Conservation (phyloP, 2,113 vertebrate genomes). For the Calidris pygmaea region DNA sequence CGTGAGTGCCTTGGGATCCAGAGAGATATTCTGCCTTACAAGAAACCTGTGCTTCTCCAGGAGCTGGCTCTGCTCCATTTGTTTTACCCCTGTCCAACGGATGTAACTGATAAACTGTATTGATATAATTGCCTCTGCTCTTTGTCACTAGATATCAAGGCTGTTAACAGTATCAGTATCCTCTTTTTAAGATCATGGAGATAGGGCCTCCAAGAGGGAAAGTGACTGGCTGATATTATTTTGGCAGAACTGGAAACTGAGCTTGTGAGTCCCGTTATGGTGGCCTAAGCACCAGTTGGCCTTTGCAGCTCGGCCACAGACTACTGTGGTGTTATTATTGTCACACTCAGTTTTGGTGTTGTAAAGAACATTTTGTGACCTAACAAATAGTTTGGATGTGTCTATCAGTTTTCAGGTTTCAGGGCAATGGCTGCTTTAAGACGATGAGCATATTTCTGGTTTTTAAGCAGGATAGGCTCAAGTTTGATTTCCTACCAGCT, state of each 20-base stretch:
- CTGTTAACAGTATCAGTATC: neutral
- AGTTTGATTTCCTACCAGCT: neutral
- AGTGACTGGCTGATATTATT: neutral
- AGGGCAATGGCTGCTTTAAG: neutral
- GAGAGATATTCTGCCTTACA: neutral
- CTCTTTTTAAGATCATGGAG: neutral
- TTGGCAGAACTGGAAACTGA: neutral
- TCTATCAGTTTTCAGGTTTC: neutral
- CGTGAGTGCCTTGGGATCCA: neutral
- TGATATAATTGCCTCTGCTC: neutral
- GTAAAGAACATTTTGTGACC: neutral
- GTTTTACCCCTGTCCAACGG: neutral
- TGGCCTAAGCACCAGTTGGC: neutral
- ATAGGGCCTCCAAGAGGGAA: neutral
- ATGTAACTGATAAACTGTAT: neutral
- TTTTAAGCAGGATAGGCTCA: neutral
- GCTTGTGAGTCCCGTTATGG: no score
- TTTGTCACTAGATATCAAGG: neutral
- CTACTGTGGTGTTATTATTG: neutral
- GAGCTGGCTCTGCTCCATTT: neutral
- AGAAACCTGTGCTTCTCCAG: neutral
- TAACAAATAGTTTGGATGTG: neutral
- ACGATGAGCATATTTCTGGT: neutral
- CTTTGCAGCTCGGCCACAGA: neutral
- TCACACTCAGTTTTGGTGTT: neutral